Conservation (phyloP, 2,888 invertebrate genomes). For the Cephus nigrinus region DNA sequence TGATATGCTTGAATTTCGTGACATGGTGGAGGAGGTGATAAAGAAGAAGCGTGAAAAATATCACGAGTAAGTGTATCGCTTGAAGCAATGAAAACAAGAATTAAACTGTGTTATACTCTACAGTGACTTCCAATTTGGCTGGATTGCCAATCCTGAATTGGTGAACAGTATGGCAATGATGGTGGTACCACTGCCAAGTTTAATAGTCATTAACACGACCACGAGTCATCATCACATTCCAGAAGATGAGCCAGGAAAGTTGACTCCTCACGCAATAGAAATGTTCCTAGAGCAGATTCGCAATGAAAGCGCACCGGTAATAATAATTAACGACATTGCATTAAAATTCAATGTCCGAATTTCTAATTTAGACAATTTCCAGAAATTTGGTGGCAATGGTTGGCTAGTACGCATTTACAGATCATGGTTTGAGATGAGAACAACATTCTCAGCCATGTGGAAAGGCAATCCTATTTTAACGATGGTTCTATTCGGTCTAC, state of each 20-base stretch:
- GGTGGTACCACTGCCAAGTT: slow-evolving; percentile 82
- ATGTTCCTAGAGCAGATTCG: slow-evolving; percentile 82
- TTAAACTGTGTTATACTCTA: slow-evolving; percentile 22
- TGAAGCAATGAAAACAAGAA: too few species aligned
- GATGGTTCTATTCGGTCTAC: slow-evolving; percentile 92
- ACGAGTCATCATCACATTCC: slow-evolving; percentile 94
- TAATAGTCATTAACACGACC: slow-evolving; percentile 91
- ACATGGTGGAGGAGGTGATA: slow-evolving; percentile 86
- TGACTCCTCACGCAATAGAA: slow-evolving; percentile 83
- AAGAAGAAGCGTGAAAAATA: slow-evolving; percentile 80
- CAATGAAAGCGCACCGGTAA: slow-evolving; percentile 83
- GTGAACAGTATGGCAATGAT: slow-evolving; percentile 95
- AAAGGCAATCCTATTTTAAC: slow-evolving; percentile 93
- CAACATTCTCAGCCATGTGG: slow-evolving; percentile 88
- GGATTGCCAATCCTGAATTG: slow-evolving; percentile 90
- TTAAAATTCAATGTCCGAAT: slow-evolving; percentile 6
- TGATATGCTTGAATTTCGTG: slow-evolving; percentile 84
- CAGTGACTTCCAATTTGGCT: slow-evolving; percentile 90
- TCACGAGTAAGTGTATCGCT: slow-evolving; percentile 70
- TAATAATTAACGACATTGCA: slow-evolving; percentile 1
- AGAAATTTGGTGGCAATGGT: slow-evolving; percentile 89
- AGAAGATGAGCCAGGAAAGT: slow-evolving; percentile 82
- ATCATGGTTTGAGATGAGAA: slow-evolving; percentile 84
- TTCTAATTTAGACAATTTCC: slow-evolving; percentile 42
- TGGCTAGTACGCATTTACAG: slow-evolving; percentile 82